Conservation (phyloP, 1,140 invertebrate genomes). For the Bombus huntii region DNA sequence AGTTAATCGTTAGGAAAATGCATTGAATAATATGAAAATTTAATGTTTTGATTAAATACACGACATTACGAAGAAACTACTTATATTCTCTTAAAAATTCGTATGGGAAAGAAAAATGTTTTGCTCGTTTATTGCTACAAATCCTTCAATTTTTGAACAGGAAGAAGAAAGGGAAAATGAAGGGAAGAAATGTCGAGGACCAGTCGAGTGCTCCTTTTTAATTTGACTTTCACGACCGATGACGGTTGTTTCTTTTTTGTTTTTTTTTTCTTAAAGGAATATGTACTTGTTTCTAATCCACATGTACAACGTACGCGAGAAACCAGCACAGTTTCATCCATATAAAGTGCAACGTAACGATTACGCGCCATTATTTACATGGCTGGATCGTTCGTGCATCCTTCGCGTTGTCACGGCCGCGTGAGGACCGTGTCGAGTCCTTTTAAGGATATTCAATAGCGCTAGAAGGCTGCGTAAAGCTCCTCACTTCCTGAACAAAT, state of each 20-base stretch:
- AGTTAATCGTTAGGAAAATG: not conserved
- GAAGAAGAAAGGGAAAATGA: not conserved
- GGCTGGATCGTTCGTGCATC: not conserved
- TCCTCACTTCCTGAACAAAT: not conserved
- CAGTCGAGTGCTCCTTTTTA: not conserved
- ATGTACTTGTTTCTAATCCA: conserved; percentile 51
- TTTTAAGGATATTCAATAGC: conserved; percentile 17
- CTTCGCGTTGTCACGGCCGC: conserved; percentile 8
- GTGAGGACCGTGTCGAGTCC: conserved; percentile 10
- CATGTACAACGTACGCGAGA: conserved; percentile 52
- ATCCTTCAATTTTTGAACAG: not conserved
- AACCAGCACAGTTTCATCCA: conserved; percentile 29
- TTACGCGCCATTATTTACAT: conserved; percentile 42
- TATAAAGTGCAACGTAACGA: conserved; percentile 47
- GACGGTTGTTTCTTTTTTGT: conserved; percentile 33
- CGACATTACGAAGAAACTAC: not conserved
- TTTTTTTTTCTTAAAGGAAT: not conserved
- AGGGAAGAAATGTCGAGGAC: not conserved
- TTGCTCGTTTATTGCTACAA: not conserved
- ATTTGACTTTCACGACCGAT: conserved; percentile 52
- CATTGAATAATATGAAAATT: not conserved
- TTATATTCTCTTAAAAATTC: not conserved
- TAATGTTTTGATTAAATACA: not conserved
- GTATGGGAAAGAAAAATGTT: no score
- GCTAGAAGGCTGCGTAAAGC: not conserved